Evolutionary conservation across 2,797 vertebrate species (phyloP).

Genomic region (Chaetophractus vellerosus): DNA sequence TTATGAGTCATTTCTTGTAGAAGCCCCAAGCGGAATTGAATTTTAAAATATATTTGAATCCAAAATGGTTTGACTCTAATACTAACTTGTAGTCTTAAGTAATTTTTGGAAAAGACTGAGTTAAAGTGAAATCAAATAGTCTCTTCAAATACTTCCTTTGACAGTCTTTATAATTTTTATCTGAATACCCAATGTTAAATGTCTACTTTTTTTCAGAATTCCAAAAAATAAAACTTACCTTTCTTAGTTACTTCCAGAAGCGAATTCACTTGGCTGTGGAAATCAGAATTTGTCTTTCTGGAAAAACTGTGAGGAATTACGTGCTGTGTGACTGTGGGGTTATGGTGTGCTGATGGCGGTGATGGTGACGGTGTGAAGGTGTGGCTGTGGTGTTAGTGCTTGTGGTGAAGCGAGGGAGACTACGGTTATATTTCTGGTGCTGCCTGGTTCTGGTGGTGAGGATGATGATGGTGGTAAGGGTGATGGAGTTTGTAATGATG

Average conservation of each 20-base stretch:
- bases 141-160: slow-evolving; percentile 32
- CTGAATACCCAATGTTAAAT: not conserved
- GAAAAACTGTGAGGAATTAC: not conserved
- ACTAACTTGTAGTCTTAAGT: not conserved
- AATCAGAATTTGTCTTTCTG: not conserved
- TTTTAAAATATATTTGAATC: slow-evolving; percentile 48
- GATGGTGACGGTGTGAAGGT: not conserved
- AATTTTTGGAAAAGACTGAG: not conserved
- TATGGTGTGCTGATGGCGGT: not conserved
- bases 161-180: slow-evolving; percentile 22
- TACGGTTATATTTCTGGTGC: too few species aligned
- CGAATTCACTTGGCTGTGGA: not conserved
- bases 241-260: not conserved
- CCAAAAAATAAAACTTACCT: not conserved
- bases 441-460: not conserved
- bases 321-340: not conserved
- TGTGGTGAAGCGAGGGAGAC: not conserved
- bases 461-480: too few species aligned
- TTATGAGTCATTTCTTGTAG: slow-evolving; percentile 41
- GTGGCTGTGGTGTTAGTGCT: not conserved
- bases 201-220: not conserved
- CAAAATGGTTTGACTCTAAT: slow-evolving; percentile 36
- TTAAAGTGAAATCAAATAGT: not conserved
- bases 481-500: too few species aligned
- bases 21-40: not conserved